Base-by-base conservation (phyloP, 2,888 invertebrate genomes). In the Coelinius sp. region DNA sequence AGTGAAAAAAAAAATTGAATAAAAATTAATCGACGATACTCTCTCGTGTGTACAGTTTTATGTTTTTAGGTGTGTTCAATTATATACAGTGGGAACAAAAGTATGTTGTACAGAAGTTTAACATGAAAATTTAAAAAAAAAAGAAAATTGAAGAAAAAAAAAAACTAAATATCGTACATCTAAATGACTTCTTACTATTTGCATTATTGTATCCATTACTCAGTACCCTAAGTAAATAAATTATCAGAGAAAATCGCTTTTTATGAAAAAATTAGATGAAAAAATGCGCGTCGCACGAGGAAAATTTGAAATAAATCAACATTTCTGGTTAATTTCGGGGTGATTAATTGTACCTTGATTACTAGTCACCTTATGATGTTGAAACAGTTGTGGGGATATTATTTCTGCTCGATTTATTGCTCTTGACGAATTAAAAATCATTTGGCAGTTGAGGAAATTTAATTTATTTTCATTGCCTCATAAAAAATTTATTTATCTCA, bases 41-140 rank as follows among this genome's bases (percentile, higher is more conserved):
- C 73, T 76, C 79, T 78, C 76, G 76, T 76, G 76, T 82, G 82
- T 82, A 82, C 80, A 84, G 80, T 78, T 77, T 80, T 78, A 78
- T 73, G 76, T 80, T 81, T 79, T 81, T 80, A 81, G 82, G 83
- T 83, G 80, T 82, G 82, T 84, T 84, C 84, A 83, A 81, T 84
- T 82, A 78, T 83, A 83, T 83, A 83, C 81, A 79, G 80, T 78
- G 84, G 84, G 84, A 84, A 82, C 84, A 84, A 84, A 41, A 83
- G 80, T 79, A 80, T 78, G 81, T n/a, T 82, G 81, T 83, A 80
- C 80, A 80, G 79, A 75, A 71, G 68, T 70, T 68, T 62, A 46
- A 67, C 67, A 14, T 35, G 63, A 62, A 69, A 59, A 38, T 65
- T 67, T 65, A 24, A 41, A 68, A 71, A 52, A 63, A 53, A 73